These are phyloP conservation scores for Rhagophthalmus giganteus DNA, from an alignment of 2,888 invertebrate genomes.

Conservation along the genomic window DNA sequence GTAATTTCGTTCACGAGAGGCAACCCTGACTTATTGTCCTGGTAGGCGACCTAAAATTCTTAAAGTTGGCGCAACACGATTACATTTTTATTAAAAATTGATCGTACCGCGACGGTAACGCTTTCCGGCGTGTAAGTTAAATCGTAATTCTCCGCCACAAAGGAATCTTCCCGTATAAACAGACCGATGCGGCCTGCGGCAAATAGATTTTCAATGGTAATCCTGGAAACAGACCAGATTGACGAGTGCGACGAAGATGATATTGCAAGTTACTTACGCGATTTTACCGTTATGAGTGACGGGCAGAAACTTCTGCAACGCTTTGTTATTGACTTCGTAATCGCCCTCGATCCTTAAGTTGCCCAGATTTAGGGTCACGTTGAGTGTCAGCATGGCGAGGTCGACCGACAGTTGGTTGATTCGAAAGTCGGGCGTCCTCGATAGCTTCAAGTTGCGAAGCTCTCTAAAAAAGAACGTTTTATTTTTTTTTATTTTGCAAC, in stretches of 20 bases:
- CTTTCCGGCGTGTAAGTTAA: constrained; percentile 60
- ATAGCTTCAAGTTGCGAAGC: constrained; percentile 46
- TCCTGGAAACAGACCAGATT: no score
- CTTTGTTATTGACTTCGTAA: constrained; percentile 48
- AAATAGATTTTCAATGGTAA: constrained; percentile 60
- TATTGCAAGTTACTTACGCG: constrained; percentile 41
- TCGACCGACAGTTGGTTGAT: constrained; percentile 46
- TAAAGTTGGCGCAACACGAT: not conserved
- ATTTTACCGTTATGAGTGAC: constrained; percentile 48
- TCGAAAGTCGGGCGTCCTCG: constrained; percentile 50
- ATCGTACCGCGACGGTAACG: constrained; percentile 60
- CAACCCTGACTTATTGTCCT: constrained; percentile 37
- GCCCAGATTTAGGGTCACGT: constrained; percentile 47
- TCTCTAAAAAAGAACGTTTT: constrained; percentile 49
- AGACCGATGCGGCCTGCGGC: constrained; percentile 62
- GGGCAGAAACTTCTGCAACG: constrained; percentile 48
- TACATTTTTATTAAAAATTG: constrained; percentile 22
- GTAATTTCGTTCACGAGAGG: constrained; percentile 44
- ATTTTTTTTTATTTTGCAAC: no score
- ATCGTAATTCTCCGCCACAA: constrained; percentile 61
- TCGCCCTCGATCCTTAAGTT: constrained; percentile 47
- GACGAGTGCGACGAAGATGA: no score
- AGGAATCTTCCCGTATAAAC: constrained; percentile 60
- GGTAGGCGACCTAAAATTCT: constrained; percentile 45
- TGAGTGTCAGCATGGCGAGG: constrained; percentile 45